Conservation (phyloP, 2,888 invertebrate species). For the Neoitamus cyanurus region DNA sequence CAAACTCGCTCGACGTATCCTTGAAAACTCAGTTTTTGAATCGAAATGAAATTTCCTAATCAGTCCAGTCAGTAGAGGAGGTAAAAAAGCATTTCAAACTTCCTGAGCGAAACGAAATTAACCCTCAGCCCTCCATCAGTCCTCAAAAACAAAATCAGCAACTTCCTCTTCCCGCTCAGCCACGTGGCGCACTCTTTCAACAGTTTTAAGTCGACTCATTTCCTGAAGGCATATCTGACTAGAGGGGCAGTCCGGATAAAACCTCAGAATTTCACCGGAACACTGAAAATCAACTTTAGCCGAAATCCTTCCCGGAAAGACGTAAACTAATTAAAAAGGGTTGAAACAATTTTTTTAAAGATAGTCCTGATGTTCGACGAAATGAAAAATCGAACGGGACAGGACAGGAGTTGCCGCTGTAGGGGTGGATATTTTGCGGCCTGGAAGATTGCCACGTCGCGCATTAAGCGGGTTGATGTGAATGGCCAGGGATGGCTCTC, state of each 20-base stretch:
- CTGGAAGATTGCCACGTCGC: neutral
- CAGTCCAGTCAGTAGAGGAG: neutral
- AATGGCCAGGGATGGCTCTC: neutral
- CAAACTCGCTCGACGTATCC: neutral
- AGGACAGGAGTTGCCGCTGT: neutral
- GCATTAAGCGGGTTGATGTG: neutral
- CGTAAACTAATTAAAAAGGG: constrained; percentile 44
- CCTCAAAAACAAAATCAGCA: constrained; percentile 1
- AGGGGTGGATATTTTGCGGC: neutral
- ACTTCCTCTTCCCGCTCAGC: neutral
- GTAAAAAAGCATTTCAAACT: neutral
- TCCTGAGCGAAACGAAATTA: neutral
- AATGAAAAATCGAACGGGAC: constrained; percentile 37
- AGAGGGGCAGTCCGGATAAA: neutral
- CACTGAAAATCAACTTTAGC: constrained; percentile 30
- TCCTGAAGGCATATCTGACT: neutral
- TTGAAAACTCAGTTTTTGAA: neutral
- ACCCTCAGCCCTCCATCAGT: neutral
- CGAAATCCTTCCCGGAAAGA: constrained; percentile 10
- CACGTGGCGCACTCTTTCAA: neutral
- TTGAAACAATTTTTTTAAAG: constrained; percentile 14
- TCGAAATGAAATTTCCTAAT: neutral
- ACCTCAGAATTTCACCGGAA: constrained; percentile 19
- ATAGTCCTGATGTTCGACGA: constrained; percentile 24
- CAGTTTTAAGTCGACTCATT: constrained; percentile 30